phyloP scores from a whole-genome alignment of 2,888 invertebrate species.

The Ophion costatus region DNA sequence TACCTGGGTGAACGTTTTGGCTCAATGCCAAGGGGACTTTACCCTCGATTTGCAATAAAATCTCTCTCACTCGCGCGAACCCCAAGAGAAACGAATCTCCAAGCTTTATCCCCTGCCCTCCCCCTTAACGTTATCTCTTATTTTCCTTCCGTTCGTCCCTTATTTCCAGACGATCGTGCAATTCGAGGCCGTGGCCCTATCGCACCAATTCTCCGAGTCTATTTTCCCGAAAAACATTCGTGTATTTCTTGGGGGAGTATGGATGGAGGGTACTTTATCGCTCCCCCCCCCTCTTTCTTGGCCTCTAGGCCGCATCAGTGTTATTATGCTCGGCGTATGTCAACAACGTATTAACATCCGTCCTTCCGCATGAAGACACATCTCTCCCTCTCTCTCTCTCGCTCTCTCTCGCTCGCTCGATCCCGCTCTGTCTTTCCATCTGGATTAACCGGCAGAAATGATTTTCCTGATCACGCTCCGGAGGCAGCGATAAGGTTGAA shows the following conservation, averaged over 20 bases:
- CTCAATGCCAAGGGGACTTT: constrained; percentile 79
- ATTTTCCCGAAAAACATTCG: constrained; percentile 38
- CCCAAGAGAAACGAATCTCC: constrained; percentile 50
- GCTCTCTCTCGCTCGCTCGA: not conserved
- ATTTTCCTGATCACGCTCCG: no score
- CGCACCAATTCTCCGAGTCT: constrained; percentile 24
- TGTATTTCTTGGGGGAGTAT: constrained; percentile 39
- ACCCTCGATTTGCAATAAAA: constrained; percentile 82
- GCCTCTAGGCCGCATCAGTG: no score
- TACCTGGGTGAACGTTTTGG: constrained; percentile 75
- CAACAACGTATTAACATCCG: not conserved
- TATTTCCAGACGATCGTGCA: not conserved
- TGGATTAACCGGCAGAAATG: no score
- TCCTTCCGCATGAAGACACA: no score
- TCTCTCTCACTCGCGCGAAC: not conserved
- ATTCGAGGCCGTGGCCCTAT: not conserved
- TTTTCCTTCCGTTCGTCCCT: not conserved
- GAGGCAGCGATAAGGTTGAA: no score
- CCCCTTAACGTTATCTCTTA: constrained; percentile 2
- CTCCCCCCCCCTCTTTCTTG: not conserved
- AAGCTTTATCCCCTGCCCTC: constrained; percentile 35
- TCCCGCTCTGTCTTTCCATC: not conserved
- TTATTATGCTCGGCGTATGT: not conserved
- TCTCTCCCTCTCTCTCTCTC: not conserved
- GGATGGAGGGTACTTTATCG: constrained; percentile 3